Conservation (phyloP, 2,113 vertebrate species). For the Ochotona curzoniae region DNA sequence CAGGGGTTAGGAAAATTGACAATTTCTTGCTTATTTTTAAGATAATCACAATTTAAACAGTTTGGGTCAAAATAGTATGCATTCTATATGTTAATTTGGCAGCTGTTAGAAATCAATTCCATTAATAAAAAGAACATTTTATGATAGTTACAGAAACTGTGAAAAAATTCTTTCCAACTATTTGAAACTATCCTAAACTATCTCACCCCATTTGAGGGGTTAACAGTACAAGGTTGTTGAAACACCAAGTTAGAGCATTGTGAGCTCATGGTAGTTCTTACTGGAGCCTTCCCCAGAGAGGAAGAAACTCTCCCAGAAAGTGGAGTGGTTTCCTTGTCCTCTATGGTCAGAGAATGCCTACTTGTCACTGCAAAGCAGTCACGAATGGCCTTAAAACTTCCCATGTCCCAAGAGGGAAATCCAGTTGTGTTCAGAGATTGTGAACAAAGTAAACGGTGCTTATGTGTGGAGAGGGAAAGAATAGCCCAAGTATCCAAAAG, state of each 20-base stretch:
- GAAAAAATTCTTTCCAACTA: neutral
- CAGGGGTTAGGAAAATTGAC: neutral
- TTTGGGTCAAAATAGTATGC: neutral
- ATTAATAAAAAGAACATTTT: neutral
- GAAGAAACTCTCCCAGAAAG: neutral
- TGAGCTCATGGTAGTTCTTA: neutral
- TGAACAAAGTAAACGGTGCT: neutral
- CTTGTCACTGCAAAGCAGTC: neutral
- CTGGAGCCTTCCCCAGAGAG: neutral
- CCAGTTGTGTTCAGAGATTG: neutral
- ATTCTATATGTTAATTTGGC: neutral
- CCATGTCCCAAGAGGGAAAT: neutral
- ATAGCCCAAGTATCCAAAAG: neutral
- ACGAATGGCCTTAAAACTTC: neutral
- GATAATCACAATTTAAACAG: neutral
- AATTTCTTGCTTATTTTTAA: neutral
- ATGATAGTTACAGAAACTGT: neutral
- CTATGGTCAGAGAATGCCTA: neutral
- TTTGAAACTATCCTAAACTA: neutral
- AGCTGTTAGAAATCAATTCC: neutral
- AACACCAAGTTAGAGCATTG: neutral
- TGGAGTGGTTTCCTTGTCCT: neutral
- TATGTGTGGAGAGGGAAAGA: neutral
- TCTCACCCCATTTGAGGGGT: neutral
- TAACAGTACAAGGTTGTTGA: neutral